Evolutionary conservation across 1,140 invertebrate species (phyloP), one percentile per base, ranked within the genome.

Genomic region (Atopsyche davidsoni): DNA sequence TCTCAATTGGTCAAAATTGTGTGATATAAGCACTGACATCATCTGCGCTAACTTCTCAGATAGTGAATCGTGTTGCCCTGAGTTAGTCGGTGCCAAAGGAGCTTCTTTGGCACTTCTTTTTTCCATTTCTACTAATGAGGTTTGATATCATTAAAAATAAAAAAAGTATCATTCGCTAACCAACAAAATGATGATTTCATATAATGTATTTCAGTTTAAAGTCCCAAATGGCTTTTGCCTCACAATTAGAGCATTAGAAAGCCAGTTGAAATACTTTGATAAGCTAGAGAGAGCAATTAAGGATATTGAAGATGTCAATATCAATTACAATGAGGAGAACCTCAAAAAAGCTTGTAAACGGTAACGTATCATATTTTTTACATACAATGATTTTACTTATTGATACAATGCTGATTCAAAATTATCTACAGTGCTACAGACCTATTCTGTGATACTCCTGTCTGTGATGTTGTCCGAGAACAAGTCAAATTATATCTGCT

Each of bases 81-180:
- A 60, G 3, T 58, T 80, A n/a, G 81, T 83, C 0, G 86, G 86
- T 1, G 85, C 83, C 1, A 88, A 87, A 67, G 85, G 81, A 21
- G 76, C 78, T 7, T 86, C 85, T 1, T 64, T 88, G 4, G 82
- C 82, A 2, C 58, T 81, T 10, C 61, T 87, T 18, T 67, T 72
- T 2, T 70, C 73, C 0, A 60, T 80, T 19, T 60, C 75, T 36
- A 58, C 66, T 4, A 48, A 64, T 32, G 57, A 75, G 58, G 75
- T 78, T 64, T 25, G n/a, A n/a, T n/a, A n/a, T n/a, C n/a, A n/a
- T n/a, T n/a, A n/a, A n/a, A n/a, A n/a, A n/a, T n/a, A n/a, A n/a
- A n/a, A n/a, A n/a, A n/a, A n/a, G n/a, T n/a, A n/a, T n/a, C n/a
- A n/a, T n/a, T n/a, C n/a, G n/a, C n/a, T n/a, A n/a, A n/a, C n/a